Percentiles rank a stretch among this genome's conserved stretches.
Conservation (phyloP, 2,888 invertebrate species). For the Hofmannophila pseudospretella region DNA sequence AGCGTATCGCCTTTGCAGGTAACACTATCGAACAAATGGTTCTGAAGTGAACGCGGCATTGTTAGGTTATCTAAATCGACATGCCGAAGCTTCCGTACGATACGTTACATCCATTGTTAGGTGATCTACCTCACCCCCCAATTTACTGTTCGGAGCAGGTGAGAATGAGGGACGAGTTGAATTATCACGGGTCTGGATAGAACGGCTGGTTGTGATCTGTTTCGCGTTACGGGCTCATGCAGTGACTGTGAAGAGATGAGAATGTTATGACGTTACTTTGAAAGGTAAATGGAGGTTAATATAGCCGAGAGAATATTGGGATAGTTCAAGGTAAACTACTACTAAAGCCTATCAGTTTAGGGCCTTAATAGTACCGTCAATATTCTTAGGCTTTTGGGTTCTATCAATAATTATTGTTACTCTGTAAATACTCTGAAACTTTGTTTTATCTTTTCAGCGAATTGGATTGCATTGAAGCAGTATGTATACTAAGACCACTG, state of each 20-base stretch:
- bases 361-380: no score
- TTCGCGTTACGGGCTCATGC: slow-evolving; percentile 9
- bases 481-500: no score
- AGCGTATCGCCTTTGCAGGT: slow-evolving; percentile 18
- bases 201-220: slow-evolving; percentile 22
- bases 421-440: no score
- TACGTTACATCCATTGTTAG: slow-evolving; percentile 42
- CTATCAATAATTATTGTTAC: no score
- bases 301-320: no score
- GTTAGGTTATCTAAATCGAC: slow-evolving; percentile 60
- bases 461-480: no score
- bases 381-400: no score
- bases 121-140: slow-evolving; percentile 32
- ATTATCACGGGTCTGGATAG: slow-evolving; percentile 29
- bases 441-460: no score
- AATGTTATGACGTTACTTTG: slow-evolving; percentile 1
- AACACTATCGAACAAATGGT: slow-evolving; percentile 55
- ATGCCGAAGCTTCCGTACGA: slow-evolving; percentile 27
- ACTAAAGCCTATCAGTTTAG: no score
- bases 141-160: slow-evolving; percentile 7
- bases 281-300: no score
- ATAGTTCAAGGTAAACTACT: no score
- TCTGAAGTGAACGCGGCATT: slow-evolving; percentile 54
- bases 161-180: slow-evolving; percentile 25
- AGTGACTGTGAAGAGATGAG: slow-evolving; percentile 3